These are phyloP conservation scores for Loriculus beryllinus DNA, from an alignment of 2,797 vertebrate genomes.

Conservation along the genomic window DNA sequence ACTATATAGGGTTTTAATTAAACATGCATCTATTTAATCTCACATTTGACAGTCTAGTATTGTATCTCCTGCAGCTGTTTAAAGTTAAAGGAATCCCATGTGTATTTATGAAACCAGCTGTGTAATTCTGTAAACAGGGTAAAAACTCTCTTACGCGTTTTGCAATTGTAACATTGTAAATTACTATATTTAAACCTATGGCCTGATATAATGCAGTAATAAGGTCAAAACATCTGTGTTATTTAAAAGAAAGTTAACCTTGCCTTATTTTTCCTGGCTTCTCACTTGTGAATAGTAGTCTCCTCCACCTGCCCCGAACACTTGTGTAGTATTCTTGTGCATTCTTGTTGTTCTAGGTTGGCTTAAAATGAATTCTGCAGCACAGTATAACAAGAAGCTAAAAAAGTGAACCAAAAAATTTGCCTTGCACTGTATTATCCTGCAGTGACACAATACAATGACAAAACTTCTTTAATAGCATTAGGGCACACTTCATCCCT, in stretches of 20 bases:
- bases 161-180: background rate
- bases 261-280: background rate
- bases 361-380: background rate
- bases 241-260: background rate
- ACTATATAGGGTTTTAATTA: background rate
- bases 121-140: background rate
- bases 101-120: background rate
- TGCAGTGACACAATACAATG: background rate
- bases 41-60: background rate
- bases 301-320: background rate
- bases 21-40: background rate
- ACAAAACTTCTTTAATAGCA: conserved; percentile 37
- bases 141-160: background rate
- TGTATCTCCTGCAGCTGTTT: background rate
- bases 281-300: background rate
- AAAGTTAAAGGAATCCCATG: background rate
- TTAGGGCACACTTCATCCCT: background rate
- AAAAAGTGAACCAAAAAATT: background rate
- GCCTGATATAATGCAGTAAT: background rate
- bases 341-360: background rate
- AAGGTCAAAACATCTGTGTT: background rate
- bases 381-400: background rate
- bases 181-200: background rate
- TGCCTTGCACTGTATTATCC: background rate
- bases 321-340: background rate